phyloP scores from a whole-genome alignment of 2,113 vertebrate genomes.

The Diadophis punctatus region DNA sequence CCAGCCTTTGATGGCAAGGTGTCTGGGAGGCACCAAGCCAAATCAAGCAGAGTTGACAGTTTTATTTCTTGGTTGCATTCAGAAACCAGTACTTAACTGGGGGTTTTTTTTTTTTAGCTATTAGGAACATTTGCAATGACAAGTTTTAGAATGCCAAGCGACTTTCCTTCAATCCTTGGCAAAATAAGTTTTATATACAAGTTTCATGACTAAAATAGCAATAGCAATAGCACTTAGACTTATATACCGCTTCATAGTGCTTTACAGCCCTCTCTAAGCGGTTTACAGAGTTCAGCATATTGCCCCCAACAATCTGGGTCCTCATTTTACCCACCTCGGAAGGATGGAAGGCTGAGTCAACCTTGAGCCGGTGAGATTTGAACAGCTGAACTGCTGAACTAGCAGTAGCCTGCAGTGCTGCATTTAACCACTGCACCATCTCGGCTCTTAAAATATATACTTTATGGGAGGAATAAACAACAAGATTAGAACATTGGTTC shows the following conservation, averaged over 20 bases:
- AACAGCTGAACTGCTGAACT: no score
- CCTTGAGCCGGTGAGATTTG: no score
- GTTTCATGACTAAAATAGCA: not conserved
- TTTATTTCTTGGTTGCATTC: not conserved
- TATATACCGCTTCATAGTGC: no score
- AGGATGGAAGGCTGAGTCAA: no score
- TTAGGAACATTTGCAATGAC: not conserved
- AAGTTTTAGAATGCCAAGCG: not conserved
- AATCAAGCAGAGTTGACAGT: not conserved
- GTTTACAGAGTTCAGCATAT: no score
- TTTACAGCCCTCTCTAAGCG: no score
- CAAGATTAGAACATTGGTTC: not conserved
- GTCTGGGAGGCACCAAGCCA: not conserved
- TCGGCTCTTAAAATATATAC: no score
- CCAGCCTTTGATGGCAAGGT: not conserved
- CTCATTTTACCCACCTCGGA: no score
- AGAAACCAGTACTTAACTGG: not conserved
- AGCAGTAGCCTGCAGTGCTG: no score
- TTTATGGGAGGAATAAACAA: not conserved
- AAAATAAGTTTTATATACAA: not conserved
- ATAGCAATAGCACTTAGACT: no score
- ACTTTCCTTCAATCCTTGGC: not conserved
- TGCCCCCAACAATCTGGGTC: no score
- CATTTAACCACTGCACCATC: no score
- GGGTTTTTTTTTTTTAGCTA: not conserved